A percentile compares a stretch with the other conserved stretches of the same genome.
Conservation (phyloP, 2,888 invertebrate species). For the Koerneria pararmatus region DNA sequence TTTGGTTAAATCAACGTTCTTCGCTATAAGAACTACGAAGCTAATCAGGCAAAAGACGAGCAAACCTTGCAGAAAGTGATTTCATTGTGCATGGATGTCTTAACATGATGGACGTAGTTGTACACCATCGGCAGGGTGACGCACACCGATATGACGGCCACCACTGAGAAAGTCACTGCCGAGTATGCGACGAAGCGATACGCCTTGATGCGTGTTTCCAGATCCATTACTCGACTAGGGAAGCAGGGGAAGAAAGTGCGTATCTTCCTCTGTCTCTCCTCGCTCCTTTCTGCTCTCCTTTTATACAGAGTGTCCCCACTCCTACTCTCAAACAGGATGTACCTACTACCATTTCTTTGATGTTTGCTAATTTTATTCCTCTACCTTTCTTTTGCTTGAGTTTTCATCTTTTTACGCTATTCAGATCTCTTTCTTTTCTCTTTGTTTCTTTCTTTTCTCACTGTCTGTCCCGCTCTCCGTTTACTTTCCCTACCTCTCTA, state of each 20-base stretch:
- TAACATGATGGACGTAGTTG: slow-evolving; percentile 57
- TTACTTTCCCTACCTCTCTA: too few species aligned
- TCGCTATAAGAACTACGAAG: neutral
- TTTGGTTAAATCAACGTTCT: too few species aligned
- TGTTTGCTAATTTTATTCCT: too few species aligned
- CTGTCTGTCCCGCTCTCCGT: too few species aligned
- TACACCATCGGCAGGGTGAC: slow-evolving; percentile 57
- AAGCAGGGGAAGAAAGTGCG: slow-evolving; percentile 2
- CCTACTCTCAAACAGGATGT: too few species aligned
- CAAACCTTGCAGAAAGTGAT: slow-evolving; percentile 53
- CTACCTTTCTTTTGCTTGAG: too few species aligned
- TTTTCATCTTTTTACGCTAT: too few species aligned
- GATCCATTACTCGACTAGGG: slow-evolving; percentile 24
- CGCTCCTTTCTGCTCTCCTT: neutral
- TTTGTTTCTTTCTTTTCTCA: too few species aligned
- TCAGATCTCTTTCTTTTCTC: too few species aligned
- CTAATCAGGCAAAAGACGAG: neutral
- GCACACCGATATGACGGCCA: slow-evolving; percentile 44
- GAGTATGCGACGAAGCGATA: slow-evolving; percentile 38
- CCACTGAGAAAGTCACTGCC: slow-evolving; percentile 35
- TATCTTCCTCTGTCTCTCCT: slow-evolving; percentile 3
- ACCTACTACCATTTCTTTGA: too few species aligned
- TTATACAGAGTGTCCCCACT: too few species aligned
- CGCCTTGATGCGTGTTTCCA: slow-evolving; percentile 36
- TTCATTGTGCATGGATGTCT: slow-evolving; percentile 53